A percentile compares a stretch with the other conserved stretches of the same genome.
Evolutionary conservation across 64 coral and sea anemone species (phyloP).

Genomic region (Montipora foliosa): DNA sequence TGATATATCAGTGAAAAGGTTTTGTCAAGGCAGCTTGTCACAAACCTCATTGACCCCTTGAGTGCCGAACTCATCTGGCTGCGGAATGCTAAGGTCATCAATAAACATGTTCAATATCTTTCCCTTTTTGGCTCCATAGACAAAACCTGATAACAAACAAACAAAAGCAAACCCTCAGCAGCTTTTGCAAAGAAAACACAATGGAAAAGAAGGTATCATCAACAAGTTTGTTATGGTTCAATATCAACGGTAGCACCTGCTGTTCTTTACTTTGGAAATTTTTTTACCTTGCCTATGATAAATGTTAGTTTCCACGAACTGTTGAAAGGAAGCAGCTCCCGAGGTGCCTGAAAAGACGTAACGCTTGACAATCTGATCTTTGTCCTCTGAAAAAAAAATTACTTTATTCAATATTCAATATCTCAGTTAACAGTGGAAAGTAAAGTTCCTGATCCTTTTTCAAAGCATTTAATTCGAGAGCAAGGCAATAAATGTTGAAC

Average conservation of each 20-base stretch:
- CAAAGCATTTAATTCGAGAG: no score
- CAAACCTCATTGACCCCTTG: slow-evolving; percentile 94
- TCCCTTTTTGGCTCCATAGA: slow-evolving; percentile 94
- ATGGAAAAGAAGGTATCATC: neutral
- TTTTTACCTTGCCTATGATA: slow-evolving; percentile 94
- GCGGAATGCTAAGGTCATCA: slow-evolving; percentile 93
- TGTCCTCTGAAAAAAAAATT: slow-evolving; percentile 62
- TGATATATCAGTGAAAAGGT: neutral
- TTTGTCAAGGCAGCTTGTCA: neutral
- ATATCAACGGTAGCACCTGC: no score
- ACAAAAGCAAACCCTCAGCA: neutral
- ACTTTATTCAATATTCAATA: neutral
- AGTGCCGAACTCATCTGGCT: slow-evolving; percentile 76
- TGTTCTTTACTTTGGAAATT: neutral
- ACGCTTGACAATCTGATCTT: slow-evolving; percentile 87
- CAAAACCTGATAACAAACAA: slow-evolving; percentile 72
- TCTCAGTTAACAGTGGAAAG: neutral
- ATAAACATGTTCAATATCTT: slow-evolving; percentile 94
- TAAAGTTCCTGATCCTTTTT: neutral
- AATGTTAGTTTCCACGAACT: slow-evolving; percentile 91
- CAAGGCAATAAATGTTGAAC: no score
- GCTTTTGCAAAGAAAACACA: neutral
- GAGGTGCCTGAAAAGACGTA: slow-evolving; percentile 94
- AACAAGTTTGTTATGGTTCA: neutral
- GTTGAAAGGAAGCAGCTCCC: slow-evolving; percentile 78